These are phyloP conservation scores for Lydus trimaculatus DNA, from an alignment of 2,888 invertebrate genomes.

Conservation along the genomic window DNA sequence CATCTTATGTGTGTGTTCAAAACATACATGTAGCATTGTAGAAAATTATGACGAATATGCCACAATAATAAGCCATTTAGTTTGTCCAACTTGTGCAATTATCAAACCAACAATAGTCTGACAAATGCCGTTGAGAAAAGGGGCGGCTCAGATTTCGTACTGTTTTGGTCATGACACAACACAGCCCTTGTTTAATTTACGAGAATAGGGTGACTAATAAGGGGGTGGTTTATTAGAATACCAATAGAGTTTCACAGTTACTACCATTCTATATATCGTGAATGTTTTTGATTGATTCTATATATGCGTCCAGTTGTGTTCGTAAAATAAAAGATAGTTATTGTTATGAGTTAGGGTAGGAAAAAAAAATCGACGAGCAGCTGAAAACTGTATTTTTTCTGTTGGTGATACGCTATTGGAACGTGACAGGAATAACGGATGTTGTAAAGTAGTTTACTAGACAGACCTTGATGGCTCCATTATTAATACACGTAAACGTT, in stretches of 20 bases:
- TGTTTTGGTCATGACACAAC: constrained; percentile 24
- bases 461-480: background rate
- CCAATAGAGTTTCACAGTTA: background rate
- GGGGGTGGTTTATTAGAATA: background rate
- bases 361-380: too few relatives aligned
- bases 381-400: background rate
- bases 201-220: background rate
- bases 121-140: constrained; percentile 9
- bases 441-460: background rate
- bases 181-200: background rate
- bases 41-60: background rate
- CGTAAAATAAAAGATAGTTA: background rate
- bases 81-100: constrained; percentile 23
- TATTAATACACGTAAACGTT: background rate
- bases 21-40: background rate
- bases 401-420: background rate
- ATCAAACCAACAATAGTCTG: constrained; percentile 20
- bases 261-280: constrained; percentile 9
- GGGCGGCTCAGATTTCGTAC: constrained; percentile 27
- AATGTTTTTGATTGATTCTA: constrained; percentile 18
- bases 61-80: constrained; percentile 26
- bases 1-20: too few relatives aligned
- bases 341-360: background rate
- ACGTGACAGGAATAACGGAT: background rate
- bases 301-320: background rate